Conservation (phyloP, 2,797 vertebrate genomes). For the Lepilemur ruficaudatus region DNA sequence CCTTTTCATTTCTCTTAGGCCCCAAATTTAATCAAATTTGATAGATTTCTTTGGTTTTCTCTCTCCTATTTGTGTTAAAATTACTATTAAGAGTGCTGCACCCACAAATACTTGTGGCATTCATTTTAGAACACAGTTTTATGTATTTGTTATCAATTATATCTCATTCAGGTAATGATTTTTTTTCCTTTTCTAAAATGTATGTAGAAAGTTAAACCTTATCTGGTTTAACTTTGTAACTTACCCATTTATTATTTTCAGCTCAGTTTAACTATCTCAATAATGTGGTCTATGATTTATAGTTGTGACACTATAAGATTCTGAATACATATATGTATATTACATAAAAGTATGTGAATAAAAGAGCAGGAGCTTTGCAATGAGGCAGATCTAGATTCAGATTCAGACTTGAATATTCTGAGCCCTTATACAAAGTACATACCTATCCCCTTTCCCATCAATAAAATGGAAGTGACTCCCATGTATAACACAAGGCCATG, state of each 20-base stretch:
- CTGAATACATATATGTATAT: neutral
- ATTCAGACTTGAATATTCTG: neutral
- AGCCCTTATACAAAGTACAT: constrained; percentile 3
- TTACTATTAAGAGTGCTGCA: constrained; percentile 1
- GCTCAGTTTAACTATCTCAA: constrained; percentile 41
- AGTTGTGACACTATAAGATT: neutral
- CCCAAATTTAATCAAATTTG: constrained; percentile 13
- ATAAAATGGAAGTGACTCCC: constrained; percentile 16
- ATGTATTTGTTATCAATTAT: neutral
- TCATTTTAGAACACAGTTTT: constrained; percentile 46
- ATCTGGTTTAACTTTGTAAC: constrained; percentile 24
- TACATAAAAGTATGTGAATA: constrained; percentile 25
- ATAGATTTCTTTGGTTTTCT: neutral
- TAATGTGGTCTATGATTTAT: neutral
- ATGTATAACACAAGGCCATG: neutral
- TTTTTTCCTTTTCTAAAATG: constrained; percentile 27
- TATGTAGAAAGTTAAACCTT: neutral
- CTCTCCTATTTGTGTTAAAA: neutral
- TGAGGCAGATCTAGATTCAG: neutral
- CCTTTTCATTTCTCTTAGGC: constrained; percentile 42
- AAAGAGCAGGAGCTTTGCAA: neutral
- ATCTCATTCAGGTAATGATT: constrained; percentile 2
- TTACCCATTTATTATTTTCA: constrained; percentile 36
- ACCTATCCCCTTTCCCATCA: neutral
- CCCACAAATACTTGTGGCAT: neutral